Evolutionary conservation across 2,888 invertebrate genomes (phyloP).

Genomic region (Cantharis nigra): DNA sequence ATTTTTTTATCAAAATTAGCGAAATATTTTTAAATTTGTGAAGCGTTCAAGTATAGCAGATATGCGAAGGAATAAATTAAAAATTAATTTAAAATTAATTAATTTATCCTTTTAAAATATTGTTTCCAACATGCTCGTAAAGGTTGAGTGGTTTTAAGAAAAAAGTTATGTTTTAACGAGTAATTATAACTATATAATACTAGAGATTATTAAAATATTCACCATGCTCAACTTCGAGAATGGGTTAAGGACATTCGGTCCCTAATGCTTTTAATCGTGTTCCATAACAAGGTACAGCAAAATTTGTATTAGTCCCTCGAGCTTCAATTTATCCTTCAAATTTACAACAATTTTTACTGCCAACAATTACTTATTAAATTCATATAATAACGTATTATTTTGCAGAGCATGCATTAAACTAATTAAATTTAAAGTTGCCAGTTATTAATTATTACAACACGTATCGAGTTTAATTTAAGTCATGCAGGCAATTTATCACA

Average conservation of each 20-base stretch:
- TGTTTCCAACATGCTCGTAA: not conserved
- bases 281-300: not conserved
- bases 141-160: not conserved
- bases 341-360: not conserved
- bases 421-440: not conserved
- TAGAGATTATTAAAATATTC: not conserved
- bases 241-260: not conserved
- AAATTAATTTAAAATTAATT: not conserved
- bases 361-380: not conserved
- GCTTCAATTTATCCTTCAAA: not conserved
- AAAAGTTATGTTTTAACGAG: not conserved
- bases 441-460: conserved; percentile 1
- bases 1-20: not conserved
- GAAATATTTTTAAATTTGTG: not conserved
- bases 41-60: not conserved
- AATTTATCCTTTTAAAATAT: not conserved
- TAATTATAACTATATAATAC: not conserved
- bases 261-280: not conserved
- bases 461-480: not conserved
- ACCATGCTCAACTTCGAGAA: not conserved
- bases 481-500: not conserved
- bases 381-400: not conserved
- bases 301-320: not conserved
- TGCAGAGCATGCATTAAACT: not conserved
- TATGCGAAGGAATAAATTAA: not conserved